phyloP scores from a whole-genome alignment of 2,888 invertebrate genomes.

The Sicus ferrugineus region DNA sequence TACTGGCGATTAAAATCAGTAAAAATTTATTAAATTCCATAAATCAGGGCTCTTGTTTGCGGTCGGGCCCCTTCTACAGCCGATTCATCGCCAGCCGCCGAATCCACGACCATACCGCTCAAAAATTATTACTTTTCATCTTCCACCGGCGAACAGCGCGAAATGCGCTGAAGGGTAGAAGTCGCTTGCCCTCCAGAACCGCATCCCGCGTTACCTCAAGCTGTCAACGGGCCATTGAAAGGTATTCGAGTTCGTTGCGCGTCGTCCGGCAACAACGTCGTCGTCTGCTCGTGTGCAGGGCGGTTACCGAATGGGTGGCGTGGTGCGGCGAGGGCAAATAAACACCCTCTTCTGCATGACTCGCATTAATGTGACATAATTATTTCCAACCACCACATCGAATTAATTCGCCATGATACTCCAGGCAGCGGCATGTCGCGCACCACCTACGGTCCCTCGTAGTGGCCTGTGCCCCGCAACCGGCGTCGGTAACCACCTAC shows the following conservation, averaged over 20 bases:
- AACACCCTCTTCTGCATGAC: slow-evolving; percentile 29
- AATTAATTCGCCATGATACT: slow-evolving; percentile 46
- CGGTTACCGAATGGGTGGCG: not conserved
- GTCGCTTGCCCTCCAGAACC: not conserved
- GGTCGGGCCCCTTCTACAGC: slow-evolving; percentile 10
- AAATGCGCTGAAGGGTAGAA: slow-evolving; percentile 23
- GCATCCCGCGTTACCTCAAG: not conserved
- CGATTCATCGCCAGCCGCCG: slow-evolving; percentile 3
- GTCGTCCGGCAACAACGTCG: not conserved
- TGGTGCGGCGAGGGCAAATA: not conserved
- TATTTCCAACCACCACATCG: slow-evolving; percentile 49
- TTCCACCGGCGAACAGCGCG: slow-evolving; percentile 3
- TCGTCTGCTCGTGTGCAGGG: not conserved
- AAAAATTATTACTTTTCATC: slow-evolving; percentile 24
- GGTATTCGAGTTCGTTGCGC: not conserved
- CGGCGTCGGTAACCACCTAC: slow-evolving; percentile 35
- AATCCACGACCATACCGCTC: not conserved
- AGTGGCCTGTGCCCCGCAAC: not conserved
- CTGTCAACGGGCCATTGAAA: not conserved
- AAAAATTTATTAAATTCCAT: slow-evolving; percentile 61
- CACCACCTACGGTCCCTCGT: slow-evolving; percentile 8
- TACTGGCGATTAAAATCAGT: slow-evolving; percentile 61
- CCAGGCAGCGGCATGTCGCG: not conserved
- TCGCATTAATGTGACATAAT: slow-evolving; percentile 48
- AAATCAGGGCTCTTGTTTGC: slow-evolving; percentile 51